Evolutionary conservation across 2,113 vertebrate species (phyloP), one percentile per base, ranked within the genome.

Genomic region (Alouatta palliata): DNA sequence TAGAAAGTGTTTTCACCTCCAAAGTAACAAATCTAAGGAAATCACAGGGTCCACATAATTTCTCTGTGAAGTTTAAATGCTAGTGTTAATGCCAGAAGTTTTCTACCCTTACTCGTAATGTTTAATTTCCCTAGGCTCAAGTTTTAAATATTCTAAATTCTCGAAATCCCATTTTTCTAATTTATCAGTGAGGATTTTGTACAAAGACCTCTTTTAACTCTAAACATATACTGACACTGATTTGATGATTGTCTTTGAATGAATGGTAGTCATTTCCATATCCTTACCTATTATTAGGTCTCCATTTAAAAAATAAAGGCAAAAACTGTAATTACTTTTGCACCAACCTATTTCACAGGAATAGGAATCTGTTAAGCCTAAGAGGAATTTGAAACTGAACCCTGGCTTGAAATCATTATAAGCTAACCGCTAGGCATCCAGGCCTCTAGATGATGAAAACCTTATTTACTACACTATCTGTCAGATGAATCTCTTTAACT

Each of bases 401-500:
- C 8, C 19, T 35, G 11, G 13, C 66, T 66, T 61, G 64, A 81
- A 85, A 87, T 40, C 49, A 87, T 27, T 40, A 20, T 86, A 58
- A 88, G 23, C 8, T 71, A 7, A 96, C 70, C 43, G 16, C 52
- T 52, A 97, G 83, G 10, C 54, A 10, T 66, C 40, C 23, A 77
- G 40, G 37, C 19, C 21, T 87, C 13, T 25, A 43, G 43, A 52
- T 96, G 97, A 98, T 97, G 97, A 98, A 98, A 83, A 20, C 52
- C 86, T 93, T 96, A 97, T 64, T 81, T 93, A 98, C 98, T 87
- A 96, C 30, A 30, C 40, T 86, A 94, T 80, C 97, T 97, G 94
- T 98, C 96, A 98, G 94, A 89, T 87, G 90, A 94, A 93, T 95
- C 93, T 82, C 73, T 97, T 97, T 94, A 96, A 86, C 95, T 68